These are phyloP conservation scores for Todiramphus chloris DNA, from an alignment of 2,113 vertebrate species.

Conservation along the genomic window DNA sequence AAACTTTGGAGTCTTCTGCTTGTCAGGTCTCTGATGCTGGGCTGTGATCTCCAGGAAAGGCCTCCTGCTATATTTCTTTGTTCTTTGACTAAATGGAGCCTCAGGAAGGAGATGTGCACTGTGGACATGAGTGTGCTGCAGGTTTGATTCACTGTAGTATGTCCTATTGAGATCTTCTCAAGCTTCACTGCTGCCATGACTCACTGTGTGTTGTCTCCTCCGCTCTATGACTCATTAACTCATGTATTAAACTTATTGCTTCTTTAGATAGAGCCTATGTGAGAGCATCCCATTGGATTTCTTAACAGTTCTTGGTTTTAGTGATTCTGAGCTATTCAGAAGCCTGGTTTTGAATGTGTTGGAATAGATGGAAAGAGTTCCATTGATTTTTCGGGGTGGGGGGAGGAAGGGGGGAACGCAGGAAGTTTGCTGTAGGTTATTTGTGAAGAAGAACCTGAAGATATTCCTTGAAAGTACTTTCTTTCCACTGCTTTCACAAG, in stretches of 20 bases:
- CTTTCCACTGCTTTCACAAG: not conserved
- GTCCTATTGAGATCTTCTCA: not conserved
- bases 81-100: not conserved
- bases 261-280: not conserved
- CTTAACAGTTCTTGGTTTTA: not conserved
- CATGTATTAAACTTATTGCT: not conserved
- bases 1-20: not conserved
- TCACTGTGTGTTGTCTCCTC: not conserved
- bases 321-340: not conserved
- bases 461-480: not conserved
- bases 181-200: not conserved
- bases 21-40: not conserved
- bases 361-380: not conserved
- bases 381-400: not conserved
- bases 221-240: not conserved
- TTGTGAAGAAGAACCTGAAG: not conserved
- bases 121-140: fast-evolving
- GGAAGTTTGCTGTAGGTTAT: not conserved
- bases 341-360: not conserved
- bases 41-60: not conserved
- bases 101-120: constrained; percentile 1
- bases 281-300: not conserved
- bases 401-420: too few species aligned
- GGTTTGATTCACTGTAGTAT: not conserved
- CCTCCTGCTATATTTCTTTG: not conserved